Conservation (phyloP, 1,140 invertebrate genomes). For the Lucilia sericata region DNA sequence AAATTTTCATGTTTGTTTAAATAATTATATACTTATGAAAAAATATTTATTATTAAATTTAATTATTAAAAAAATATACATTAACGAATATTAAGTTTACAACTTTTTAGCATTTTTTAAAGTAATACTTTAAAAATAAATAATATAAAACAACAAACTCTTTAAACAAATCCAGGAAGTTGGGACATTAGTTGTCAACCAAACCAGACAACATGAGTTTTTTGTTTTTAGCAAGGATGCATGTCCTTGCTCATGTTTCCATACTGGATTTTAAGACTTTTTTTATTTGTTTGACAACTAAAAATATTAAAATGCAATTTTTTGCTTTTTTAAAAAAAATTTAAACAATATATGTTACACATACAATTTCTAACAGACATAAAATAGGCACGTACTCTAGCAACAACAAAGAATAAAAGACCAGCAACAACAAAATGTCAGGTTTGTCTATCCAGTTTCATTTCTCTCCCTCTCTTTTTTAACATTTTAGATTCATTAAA, state of each 20-base stretch:
- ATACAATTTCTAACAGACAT: too few relatives aligned
- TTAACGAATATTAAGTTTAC: too few relatives aligned
- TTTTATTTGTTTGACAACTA: neutral
- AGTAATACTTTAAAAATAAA: too few relatives aligned
- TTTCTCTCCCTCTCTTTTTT: neutral
- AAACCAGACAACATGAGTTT: neutral
- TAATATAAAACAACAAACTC: neutral
- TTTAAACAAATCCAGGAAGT: neutral
- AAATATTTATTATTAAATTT: too few relatives aligned
- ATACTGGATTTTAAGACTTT: neutral
- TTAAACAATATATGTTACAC: neutral
- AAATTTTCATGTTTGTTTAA: too few relatives aligned
- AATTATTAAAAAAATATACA: too few relatives aligned
- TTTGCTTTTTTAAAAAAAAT: neutral
- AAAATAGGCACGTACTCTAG: neutral
- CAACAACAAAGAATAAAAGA: neutral
- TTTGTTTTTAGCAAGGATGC: too few relatives aligned
- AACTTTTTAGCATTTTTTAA: too few relatives aligned
- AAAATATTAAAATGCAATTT: neutral
- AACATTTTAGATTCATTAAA: neutral
- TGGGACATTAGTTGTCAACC: neutral
- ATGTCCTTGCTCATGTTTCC: neutral
- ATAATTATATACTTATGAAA: too few relatives aligned
- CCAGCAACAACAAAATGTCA: neutral
- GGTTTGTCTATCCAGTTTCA: neutral